Base-by-base conservation (phyloP, 2,113 vertebrate species). In the Verasper variegatus region DNA sequence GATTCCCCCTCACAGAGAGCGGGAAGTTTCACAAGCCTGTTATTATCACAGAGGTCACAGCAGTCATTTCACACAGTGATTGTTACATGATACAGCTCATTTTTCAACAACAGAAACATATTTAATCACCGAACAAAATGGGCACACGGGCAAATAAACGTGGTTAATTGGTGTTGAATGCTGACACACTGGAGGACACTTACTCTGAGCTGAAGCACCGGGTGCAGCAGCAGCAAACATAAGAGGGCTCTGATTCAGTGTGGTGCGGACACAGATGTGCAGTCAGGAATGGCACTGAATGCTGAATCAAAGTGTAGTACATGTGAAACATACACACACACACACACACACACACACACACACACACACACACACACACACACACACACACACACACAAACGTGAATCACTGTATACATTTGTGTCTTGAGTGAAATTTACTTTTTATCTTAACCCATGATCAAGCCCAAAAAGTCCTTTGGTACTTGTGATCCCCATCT, bases 141-240 rank as follows among this genome's bases (percentile, higher is more conserved):
- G 56, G 40, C 23, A 62, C 58, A 70, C 1, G 1, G 42, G 73
- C 55, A 82, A 70, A 81, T 57, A 49, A 64, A 76, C 1, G 5
- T 35, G 31, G 49, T 70, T 81, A 56, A 76, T 58, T 76, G 64
- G 68, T 55, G 35, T 55, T 15, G 12, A 68, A 54, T 58, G 52
- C n/a, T 58, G 75, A 79, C 75, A 79, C 75, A 27, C 8, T 57
- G 24, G 49, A 82, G 64, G 37, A 69, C 49, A 47, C 47, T 65
- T 45, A 13, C 0, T 20, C 27, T 55, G 35, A 24, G 64, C 61
- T 42, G 67, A 47, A 55, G 42, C 55, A 63, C 6, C 4, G 3
- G 23, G 13, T 57, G 10, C 68, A 56, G 18, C 26, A 31, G 35
- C 59, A 79, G 35, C 7, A 42, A 59, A 64, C 20, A 73, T 21